A percentile compares a stretch with the other conserved stretches of the same genome.
These are phyloP conservation scores for Falco naumanni DNA, from an alignment of 2,797 vertebrate genomes.

Conservation along the genomic window DNA sequence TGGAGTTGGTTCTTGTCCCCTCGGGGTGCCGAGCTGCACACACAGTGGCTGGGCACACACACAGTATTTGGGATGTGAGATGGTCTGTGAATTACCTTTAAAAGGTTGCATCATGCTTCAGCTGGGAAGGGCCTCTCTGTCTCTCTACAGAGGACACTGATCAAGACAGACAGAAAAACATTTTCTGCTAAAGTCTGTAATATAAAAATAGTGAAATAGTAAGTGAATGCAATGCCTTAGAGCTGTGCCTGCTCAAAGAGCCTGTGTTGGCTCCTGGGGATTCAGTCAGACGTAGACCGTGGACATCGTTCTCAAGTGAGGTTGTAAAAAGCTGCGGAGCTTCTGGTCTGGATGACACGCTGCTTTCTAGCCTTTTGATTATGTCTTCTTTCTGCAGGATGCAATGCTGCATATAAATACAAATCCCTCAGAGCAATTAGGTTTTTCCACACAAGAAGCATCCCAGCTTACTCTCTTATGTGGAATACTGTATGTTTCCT, in stretches of 20 bases:
- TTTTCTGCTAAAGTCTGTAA: background rate
- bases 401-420: background rate
- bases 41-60: background rate
- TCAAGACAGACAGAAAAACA: background rate
- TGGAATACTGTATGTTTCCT: background rate
- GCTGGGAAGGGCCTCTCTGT: background rate
- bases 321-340: background rate
- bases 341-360: background rate
- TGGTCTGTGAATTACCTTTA: background rate
- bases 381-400: background rate
- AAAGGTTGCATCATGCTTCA: background rate
- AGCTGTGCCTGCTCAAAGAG: background rate
- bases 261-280: background rate
- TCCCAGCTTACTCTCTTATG: background rate
- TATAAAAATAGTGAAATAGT: background rate
- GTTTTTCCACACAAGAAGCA: background rate
- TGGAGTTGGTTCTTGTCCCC: background rate
- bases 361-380: background rate
- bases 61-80: background rate
- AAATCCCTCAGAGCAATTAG: background rate
- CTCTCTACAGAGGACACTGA: background rate
- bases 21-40: rapidly evolving
- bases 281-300: background rate
- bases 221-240: background rate
- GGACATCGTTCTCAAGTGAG: background rate